phyloP scores from a whole-genome alignment of 37 sponge, comb jelly and placozoan species.

The Ephydatia muelleri region DNA sequence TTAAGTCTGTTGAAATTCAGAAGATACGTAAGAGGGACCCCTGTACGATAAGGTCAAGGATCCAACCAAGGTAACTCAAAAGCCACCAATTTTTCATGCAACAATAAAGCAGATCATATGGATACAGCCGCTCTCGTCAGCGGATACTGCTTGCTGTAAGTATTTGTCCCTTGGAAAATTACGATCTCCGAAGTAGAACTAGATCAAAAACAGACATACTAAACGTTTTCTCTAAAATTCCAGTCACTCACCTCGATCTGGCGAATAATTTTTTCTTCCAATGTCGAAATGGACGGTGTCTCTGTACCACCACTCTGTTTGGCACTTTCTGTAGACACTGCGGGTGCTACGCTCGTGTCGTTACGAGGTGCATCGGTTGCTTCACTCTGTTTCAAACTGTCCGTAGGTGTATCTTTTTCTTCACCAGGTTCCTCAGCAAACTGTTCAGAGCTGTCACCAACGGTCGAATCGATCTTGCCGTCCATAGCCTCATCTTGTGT shows the following conservation, averaged over 20 bases:
- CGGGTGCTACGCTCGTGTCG: background rate
- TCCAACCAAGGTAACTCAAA: background rate
- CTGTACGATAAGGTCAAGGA: slow-evolving; percentile 21
- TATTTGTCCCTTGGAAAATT: slow-evolving; percentile 86
- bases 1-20: slow-evolving; percentile 89
- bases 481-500: background rate
- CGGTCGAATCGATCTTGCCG: background rate
- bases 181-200: slow-evolving; percentile 93
- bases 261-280: slow-evolving; percentile 80
- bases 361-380: background rate
- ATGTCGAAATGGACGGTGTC: background rate
- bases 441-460: background rate
- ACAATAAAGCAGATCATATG: slow-evolving; percentile 1
- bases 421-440: background rate
- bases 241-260: slow-evolving; percentile 65
- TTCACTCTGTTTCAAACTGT: background rate
- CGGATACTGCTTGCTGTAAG: slow-evolving; percentile 58
- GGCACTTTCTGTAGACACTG: background rate
- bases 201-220: background rate
- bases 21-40: slow-evolving; percentile 69
- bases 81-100: background rate
- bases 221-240: background rate
- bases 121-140: slow-evolving; percentile 72
- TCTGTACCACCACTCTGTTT: background rate
- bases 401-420: background rate